Evolutionary conservation across 2,888 invertebrate genomes (phyloP).

Genomic region (Euplagia quadripunctaria): DNA sequence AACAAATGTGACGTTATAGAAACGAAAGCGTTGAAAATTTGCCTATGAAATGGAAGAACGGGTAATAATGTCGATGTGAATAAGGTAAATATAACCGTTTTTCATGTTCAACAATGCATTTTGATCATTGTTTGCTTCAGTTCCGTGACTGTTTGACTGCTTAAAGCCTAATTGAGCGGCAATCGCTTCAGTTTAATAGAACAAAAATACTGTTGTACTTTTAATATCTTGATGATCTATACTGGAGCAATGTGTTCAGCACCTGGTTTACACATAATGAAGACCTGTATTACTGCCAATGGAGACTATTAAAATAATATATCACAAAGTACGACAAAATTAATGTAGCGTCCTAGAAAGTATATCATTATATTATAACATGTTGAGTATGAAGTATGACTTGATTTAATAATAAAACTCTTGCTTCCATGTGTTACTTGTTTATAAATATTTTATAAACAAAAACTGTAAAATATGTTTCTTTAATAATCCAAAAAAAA

Average conservation of each 20-base stretch:
- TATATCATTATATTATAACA: background rate
- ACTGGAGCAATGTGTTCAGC: no score
- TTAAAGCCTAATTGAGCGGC: background rate
- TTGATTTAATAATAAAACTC: background rate
- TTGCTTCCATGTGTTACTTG: no score
- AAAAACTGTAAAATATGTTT: no score
- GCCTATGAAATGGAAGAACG: conserved; percentile 73
- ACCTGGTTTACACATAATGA: no score
- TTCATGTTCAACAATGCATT: conserved; percentile 46
- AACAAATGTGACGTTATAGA: conserved; percentile 66
- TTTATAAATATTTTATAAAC: no score
- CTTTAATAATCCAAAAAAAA: no score
- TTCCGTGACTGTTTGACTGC: conserved; percentile 32
- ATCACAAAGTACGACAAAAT: no score
- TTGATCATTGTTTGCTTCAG: conserved; percentile 48
- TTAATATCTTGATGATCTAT: background rate
- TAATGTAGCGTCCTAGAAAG: no score
- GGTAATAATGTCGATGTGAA: conserved; percentile 64
- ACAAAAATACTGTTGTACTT: background rate
- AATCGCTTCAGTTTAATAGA: conserved; percentile 6
- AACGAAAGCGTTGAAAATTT: conserved; percentile 79
- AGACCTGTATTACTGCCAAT: no score
- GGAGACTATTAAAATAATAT: no score
- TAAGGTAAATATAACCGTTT: conserved; percentile 47
- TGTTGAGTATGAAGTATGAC: background rate